Evolutionary conservation across 2,888 invertebrate species (phyloP).

Genomic region (Chelonus formosanus): DNA sequence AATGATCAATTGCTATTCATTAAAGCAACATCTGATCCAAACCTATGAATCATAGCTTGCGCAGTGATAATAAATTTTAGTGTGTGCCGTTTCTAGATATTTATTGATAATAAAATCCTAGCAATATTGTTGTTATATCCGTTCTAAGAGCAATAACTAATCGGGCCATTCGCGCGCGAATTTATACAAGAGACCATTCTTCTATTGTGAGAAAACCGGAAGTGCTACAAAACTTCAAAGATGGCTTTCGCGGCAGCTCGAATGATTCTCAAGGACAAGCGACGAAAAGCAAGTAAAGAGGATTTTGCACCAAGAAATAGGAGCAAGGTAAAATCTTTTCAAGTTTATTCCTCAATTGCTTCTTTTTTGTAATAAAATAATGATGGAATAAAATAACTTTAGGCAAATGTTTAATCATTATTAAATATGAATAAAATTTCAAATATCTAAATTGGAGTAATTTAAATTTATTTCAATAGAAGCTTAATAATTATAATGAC

Average conservation of each 20-base stretch:
- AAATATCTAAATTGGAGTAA: too few relatives aligned
- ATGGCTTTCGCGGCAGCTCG: slow-evolving; percentile 88
- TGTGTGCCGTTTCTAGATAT: slow-evolving; percentile 13
- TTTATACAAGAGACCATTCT: too few relatives aligned
- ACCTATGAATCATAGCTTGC: slow-evolving; percentile 20
- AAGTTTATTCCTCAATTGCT: background rate
- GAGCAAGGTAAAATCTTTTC: slow-evolving; percentile 76
- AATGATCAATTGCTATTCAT: slow-evolving; percentile 41
- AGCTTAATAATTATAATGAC: too few relatives aligned
- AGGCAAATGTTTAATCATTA: too few relatives aligned
- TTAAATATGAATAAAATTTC: too few relatives aligned
- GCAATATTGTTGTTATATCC: slow-evolving; percentile 24
- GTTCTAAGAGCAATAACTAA: slow-evolving; percentile 21
- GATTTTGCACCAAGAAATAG: slow-evolving; percentile 79
- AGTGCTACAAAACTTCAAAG: slow-evolving; percentile 33
- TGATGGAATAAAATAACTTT: too few relatives aligned
- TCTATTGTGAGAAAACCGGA: slow-evolving; percentile 4
- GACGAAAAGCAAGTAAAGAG: slow-evolving; percentile 82
- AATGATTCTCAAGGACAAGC: slow-evolving; percentile 84
- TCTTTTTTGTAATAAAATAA: too few relatives aligned
- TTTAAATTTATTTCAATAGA: too few relatives aligned
- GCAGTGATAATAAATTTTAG: slow-evolving; percentile 38
- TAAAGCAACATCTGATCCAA: background rate
- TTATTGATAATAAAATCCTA: background rate
- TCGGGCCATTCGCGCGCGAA: background rate